phyloP scores from a whole-genome alignment of 2,113 vertebrate genomes.

The Notarius lentiginosus region DNA sequence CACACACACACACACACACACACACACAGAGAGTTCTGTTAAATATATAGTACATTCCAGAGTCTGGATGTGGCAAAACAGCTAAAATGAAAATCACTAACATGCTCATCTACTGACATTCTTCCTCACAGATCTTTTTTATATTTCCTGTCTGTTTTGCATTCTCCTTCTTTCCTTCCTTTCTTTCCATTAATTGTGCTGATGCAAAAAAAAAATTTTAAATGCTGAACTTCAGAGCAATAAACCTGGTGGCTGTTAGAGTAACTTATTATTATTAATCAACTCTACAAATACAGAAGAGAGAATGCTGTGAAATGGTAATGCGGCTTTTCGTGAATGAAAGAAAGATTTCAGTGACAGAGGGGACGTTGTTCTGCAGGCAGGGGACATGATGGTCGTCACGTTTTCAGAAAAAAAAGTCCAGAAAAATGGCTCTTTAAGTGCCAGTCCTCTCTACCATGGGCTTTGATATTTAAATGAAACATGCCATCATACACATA shows the following conservation, averaged over 20 bases:
- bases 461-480: constrained; percentile 14
- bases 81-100: not conserved
- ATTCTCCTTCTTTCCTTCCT: not conserved
- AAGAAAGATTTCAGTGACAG: constrained; percentile 12
- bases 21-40: not conserved
- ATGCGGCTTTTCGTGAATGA: constrained; percentile 14
- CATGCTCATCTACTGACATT: not conserved
- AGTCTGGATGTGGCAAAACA: not conserved
- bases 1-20: not conserved
- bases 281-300: not conserved
- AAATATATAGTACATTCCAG: not conserved
- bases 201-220: not conserved
- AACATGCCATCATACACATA: not conserved
- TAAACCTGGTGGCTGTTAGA: not conserved
- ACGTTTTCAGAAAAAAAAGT: not conserved
- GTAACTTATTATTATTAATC: not conserved
- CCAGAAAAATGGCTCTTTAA: not conserved
- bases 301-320: not conserved
- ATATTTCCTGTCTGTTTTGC: not conserved
- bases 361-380: not conserved
- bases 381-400: not conserved
- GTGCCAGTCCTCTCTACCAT: not conserved
- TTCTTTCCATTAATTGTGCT: not conserved
- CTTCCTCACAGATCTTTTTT: not conserved
- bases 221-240: not conserved